phyloP scores from a whole-genome alignment of 2,888 invertebrate genomes.

The Andrena bucephala region DNA sequence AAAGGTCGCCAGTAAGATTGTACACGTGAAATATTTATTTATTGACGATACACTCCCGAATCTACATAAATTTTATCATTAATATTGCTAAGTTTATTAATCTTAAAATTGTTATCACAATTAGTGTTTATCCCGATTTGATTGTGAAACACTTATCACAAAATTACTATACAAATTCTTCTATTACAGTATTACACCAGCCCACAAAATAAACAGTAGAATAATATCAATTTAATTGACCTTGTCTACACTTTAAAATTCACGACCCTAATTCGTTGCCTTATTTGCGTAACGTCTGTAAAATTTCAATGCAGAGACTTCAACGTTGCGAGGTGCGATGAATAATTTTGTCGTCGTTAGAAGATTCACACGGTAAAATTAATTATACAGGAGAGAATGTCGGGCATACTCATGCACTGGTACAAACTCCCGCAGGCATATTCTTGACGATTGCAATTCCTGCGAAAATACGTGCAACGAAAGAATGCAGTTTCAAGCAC shows the following conservation, averaged over 20 bases:
- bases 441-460: neutral
- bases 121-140: no score
- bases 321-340: slow-evolving; percentile 45
- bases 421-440: slow-evolving; percentile 19
- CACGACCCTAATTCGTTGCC: slow-evolving; percentile 31
- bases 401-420: slow-evolving; percentile 38
- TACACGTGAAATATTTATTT: slow-evolving; percentile 30
- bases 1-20: slow-evolving; percentile 46
- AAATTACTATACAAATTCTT: no score
- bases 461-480: slow-evolving; percentile 9
- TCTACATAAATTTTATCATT: neutral
- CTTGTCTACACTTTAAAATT: slow-evolving; percentile 37
- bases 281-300: slow-evolving; percentile 52
- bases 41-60: neutral
- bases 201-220: neutral
- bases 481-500: neutral
- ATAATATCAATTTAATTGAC: no score
- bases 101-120: no score
- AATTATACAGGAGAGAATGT: slow-evolving; percentile 56
- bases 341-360: slow-evolving; percentile 60
- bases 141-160: no score
- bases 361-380: slow-evolving; percentile 59
- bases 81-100: neutral
- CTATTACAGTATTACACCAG: no score
- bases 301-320: slow-evolving; percentile 59